Conservation (phyloP, 2,113 vertebrate genomes). For the Bostrychus sinensis region DNA sequence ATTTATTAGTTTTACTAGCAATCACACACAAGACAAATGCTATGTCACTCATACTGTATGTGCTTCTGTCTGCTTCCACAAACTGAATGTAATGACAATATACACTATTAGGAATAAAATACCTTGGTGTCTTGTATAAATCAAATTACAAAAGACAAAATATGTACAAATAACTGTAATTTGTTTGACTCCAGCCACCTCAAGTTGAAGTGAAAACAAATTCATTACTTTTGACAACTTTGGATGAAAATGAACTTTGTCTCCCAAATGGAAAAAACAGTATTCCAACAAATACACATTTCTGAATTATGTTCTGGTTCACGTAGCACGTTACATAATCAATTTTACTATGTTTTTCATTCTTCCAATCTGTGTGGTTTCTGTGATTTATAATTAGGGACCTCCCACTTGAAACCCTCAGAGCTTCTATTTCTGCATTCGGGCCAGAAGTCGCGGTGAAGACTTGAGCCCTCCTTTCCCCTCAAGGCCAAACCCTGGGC, state of each 20-base stretch:
- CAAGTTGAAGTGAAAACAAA: neutral
- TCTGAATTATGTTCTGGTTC: conserved; percentile 49
- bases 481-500: conserved; percentile 59
- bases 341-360: conserved; percentile 48
- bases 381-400: conserved; percentile 60
- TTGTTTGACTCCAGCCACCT: too few relatives aligned
- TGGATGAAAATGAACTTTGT: conserved; percentile 32
- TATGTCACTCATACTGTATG: too few relatives aligned
- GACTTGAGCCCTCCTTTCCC: conserved; percentile 57
- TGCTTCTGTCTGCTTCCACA: too few relatives aligned
- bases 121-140: too few relatives aligned
- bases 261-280: conserved; percentile 40
- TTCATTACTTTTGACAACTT: conserved; percentile 30
- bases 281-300: conserved; percentile 54
- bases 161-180: too few relatives aligned
- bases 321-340: conserved; percentile 50
- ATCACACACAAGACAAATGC: too few relatives aligned
- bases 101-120: too few relatives aligned
- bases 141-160: neutral
- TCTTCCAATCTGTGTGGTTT: conserved; percentile 42
- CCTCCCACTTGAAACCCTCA: conserved; percentile 55
- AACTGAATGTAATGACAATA: too few relatives aligned
- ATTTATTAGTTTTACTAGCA: too few relatives aligned
- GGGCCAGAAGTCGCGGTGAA: conserved; percentile 60
- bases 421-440: conserved; percentile 59